Evolutionary conservation across 2,113 vertebrate genomes (phyloP).

Genomic region (Naja naja): DNA sequence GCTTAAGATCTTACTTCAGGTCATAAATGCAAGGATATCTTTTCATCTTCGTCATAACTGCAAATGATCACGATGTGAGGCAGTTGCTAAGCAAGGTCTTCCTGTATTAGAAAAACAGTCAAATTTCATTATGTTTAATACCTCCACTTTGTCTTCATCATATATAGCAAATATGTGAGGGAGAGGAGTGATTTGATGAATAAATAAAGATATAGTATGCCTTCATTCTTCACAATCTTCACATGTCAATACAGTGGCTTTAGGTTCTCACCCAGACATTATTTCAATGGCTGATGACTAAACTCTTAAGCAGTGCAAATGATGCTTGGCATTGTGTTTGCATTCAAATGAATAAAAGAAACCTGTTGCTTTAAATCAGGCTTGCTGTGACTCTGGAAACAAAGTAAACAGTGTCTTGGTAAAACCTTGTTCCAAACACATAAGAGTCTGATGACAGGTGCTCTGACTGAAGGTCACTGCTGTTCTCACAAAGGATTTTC

Average conservation of each 20-base stretch:
- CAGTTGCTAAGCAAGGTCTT: neutral
- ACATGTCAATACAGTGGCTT: neutral
- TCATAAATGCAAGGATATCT: neutral
- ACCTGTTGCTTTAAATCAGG: constrained; percentile 62
- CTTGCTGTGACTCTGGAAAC: constrained; percentile 69
- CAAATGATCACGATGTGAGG: neutral
- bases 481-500: constrained; percentile 21
- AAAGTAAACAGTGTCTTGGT: constrained; percentile 55
- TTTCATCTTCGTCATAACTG: neutral
- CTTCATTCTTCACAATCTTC: constrained; percentile 31
- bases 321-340: constrained; percentile 53
- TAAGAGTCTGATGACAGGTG: constrained; percentile 34
- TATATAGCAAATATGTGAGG: constrained; percentile 18
- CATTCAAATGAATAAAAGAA: constrained; percentile 58
- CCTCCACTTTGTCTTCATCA: constrained; percentile 36
- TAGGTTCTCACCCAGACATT: constrained; percentile 40
- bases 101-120: constrained; percentile 5
- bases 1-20: neutral
- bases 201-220: constrained; percentile 20
- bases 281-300: constrained; percentile 52
- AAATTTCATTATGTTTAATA: constrained; percentile 29
- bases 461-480: constrained; percentile 55
- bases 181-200: neutral
- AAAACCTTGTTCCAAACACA: constrained; percentile 34
- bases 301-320: constrained; percentile 55